Evolutionary conservation across 92 coral and sea anemone species (phyloP), one percentile per base, ranked within the genome.

Genomic region (Plumapathes pennacea): DNA sequence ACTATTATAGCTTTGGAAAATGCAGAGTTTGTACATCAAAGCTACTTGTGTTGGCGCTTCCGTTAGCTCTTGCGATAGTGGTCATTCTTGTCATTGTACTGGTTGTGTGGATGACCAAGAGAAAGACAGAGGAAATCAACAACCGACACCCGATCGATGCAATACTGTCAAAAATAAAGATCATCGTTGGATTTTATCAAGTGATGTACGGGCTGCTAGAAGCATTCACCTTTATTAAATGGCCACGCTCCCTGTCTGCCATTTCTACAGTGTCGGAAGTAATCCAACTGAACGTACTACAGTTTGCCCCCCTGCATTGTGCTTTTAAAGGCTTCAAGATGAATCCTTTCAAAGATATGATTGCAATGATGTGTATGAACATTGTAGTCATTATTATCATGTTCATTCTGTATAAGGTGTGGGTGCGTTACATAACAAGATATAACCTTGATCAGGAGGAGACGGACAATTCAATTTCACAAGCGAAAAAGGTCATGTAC

Each of bases 261-360:
- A 54, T 82, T 22, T 64, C 67, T 28, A 60, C 68, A 29, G 76
- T 76, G 38, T 78, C 89, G 4, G 69, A 76, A 20, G 37, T 82
- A 4, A 14, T 82, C 18, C 89, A 82, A 53, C 74, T 82, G 4
- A 82, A 76, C 38, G 29, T 82, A 24, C 69, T 82, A 21, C 66
- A 70, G 25, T 72, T 82, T 40, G 84, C 77, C 1, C 89, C 89
- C 2, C 54, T 82, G 20, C 77, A 64, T 28, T 83, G 89, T 53
- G 32, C 77, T 28, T 36, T 47, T 24, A 25, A 71, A 1, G 25
- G 65, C 10, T 50, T 78, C 25, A 70, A 77, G 26, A 66, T 52
- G 27, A 52, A 83, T 38, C 80, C 80, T 13, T 70, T 45, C 25
- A 55, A 49, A 19, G 28, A 76, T 29, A 38, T 83, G 62, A 50